Percentiles rank a stretch among this genome's conserved stretches.
Conservation (phyloP, 30 jellyfish, hydroid and myxozoan species). For the Hydractinia echinata region DNA sequence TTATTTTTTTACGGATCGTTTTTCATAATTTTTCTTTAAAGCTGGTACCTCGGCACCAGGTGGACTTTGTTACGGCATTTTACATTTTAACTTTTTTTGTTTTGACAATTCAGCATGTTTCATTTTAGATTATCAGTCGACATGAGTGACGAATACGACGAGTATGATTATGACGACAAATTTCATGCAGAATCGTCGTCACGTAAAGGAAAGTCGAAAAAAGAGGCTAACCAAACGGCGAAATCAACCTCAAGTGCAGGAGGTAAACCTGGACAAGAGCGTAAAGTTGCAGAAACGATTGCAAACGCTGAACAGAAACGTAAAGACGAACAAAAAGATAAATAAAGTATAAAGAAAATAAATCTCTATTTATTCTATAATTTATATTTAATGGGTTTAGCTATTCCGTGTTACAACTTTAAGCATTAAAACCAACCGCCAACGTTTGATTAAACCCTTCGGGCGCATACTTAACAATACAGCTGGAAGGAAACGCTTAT, state of each 20-base stretch:
- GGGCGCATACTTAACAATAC: too few relatives aligned
- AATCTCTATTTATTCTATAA: not conserved
- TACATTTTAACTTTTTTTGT: too few relatives aligned
- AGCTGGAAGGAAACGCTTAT: too few relatives aligned
- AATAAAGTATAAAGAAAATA: not conserved
- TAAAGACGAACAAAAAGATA: constrained; percentile 54
- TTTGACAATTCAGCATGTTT: not conserved
- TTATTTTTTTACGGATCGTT: too few relatives aligned
- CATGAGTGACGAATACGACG: constrained; percentile 69
- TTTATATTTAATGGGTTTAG: too few relatives aligned
- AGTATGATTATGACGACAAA: constrained; percentile 78
- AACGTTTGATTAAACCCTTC: too few relatives aligned
- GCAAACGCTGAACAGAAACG: constrained; percentile 90
- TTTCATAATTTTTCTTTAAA: too few relatives aligned
- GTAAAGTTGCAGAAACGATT: constrained; percentile 74
- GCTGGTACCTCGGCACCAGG: too few relatives aligned
- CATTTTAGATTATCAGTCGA: not conserved
- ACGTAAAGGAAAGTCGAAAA: constrained; percentile 89
- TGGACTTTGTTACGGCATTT: too few relatives aligned
- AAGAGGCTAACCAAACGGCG: constrained; percentile 67
- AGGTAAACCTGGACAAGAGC: constrained; percentile 90
- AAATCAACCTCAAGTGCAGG: constrained; percentile 63
- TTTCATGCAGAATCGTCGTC: constrained; percentile 73
- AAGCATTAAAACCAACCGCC: too few relatives aligned
- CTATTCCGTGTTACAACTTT: too few relatives aligned